Evolutionary conservation across 2,888 invertebrate species (phyloP), one percentile per base, ranked within the genome.

Genomic region (Resseliella maxima): DNA sequence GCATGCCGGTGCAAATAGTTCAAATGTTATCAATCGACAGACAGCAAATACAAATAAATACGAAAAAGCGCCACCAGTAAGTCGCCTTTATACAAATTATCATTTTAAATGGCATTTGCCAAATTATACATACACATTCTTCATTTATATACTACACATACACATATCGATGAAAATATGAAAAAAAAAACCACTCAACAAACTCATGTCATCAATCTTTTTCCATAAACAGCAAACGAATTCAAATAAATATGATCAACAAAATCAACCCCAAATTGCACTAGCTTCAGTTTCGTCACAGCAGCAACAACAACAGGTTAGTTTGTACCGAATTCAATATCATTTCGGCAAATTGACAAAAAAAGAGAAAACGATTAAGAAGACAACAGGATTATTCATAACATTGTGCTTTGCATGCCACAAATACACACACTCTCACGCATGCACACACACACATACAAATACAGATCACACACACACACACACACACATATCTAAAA

Each of bases 241-340:
- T 31, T 72, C 72, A 15, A 72, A 72, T 72, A 72, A 72, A 72
- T 72, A 72, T 72, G 72, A 72, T 3, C 72, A 31, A 72, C 72
- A 72, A 72, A 72, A 72, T 15, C 72, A 72, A 72, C 72, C 72
- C 72, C 31, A 27, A 72, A 72, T 72, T 15, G 15, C 72, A 72
- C 72, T 72, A 72, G 31, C 72, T 72, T 31, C 2, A 31, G 72
- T 72, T 21, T 72, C 72, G 72, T 72, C 72, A 72, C 72, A 72
- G 72, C 72, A 72, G 72, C 72, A 72, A 72, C 72, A 72, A n/a
- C 72, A 72, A 35, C 72, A 72, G 72, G 72, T 72, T 72, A 72
- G 72, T 72, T 59, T 24, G n/a, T 5, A 72, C 24, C 59, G 6
- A 6, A 59, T 12, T 6, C 59, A 24, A 59, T 5, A 59, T 59